Evolutionary conservation across 1,140 invertebrate genomes (phyloP), one percentile per base, ranked within the genome.

Genomic region (Zaprionus africanus): DNA sequence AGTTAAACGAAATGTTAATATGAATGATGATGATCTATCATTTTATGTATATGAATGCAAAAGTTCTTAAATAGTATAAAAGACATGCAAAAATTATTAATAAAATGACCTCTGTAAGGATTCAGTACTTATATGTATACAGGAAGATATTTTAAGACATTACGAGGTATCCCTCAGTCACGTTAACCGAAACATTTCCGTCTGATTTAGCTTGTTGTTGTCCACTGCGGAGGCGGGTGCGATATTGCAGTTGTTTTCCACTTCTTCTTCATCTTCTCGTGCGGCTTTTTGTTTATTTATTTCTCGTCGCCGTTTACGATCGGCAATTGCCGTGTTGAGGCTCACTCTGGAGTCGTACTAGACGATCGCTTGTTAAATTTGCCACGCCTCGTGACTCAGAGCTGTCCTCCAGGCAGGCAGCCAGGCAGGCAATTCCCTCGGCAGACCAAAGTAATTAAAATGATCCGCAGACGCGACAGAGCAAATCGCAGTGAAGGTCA

Each of bases 381-480:
- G 66, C 67, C 38, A 46, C 62, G 65, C 26, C 74, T 61, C 26
- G 65, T 88, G 86, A 87, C 49, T 84, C 84, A 83, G 74, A 54
- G 9, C 13, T 7, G 46, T 19, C 36, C 58, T 66, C 56, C 54
- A 34, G 56, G 57, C 78, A 28, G 46, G 26, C 41, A 31, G 31
- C 2, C 31, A 31, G 31, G 31, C 31, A 15, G 38, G 15, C 15
- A 41, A 41, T 41, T 41, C 38, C 15, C 38, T 5, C n/a, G 1
- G 19, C 31, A 19, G 24, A 43, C 26, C n/a, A 5, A 24, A 4
- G 28, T 77, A 73, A 85, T 82, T 78, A 78, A 70, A 46, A 28
- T 6, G 38, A 41, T 34, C 70, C 34, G 17, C 17, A 49, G 69
- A 61, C 46, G 64, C n/a, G 57, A 67, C 63, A 17, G 24, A 15